phyloP scores from a whole-genome alignment of 2,888 invertebrate species.

The Oxyteleia sp. region DNA sequence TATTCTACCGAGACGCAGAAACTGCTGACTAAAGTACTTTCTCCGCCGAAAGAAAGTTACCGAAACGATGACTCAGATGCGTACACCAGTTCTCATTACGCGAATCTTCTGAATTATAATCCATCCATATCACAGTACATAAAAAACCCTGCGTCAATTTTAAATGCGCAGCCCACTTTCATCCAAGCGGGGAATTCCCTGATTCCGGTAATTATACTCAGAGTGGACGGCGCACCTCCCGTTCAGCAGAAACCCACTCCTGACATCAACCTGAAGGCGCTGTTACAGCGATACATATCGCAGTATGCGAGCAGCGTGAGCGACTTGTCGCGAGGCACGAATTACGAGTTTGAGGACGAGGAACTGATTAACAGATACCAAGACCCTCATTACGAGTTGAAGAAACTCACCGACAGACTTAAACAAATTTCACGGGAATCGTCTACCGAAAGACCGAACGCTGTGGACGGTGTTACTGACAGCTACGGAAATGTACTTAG shows the following conservation, averaged over 20 bases:
- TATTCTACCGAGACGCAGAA: conserved; percentile 78
- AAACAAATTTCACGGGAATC: conserved; percentile 75
- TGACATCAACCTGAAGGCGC: conserved; percentile 85
- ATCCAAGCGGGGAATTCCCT: conserved; percentile 85
- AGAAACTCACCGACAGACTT: conserved; percentile 80
- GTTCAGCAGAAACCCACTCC: conserved; percentile 78
- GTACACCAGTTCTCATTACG: conserved; percentile 79
- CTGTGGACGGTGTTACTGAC: conserved; percentile 50
- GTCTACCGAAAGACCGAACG: conserved; percentile 25
- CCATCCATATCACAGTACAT: conserved; percentile 86
- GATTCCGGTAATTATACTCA: conserved; percentile 85
- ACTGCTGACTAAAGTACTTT: conserved; percentile 80
- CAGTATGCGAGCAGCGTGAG: conserved; percentile 83
- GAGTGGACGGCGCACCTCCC: conserved; percentile 85
- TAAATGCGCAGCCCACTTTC: conserved; percentile 86
- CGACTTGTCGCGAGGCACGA: conserved; percentile 77
- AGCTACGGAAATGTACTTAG: conserved; percentile 65
- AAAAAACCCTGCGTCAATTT: conserved; percentile 84
- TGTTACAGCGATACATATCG: conserved; percentile 84
- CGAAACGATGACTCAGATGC: conserved; percentile 46
- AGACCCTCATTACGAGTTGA: conserved; percentile 81
- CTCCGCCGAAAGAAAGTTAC: conserved; percentile 66
- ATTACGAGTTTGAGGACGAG: conserved; percentile 77
- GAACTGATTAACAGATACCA: conserved; percentile 20
- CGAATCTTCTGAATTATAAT: conserved; percentile 84